A percentile compares a stretch with the other conserved stretches of the same genome.
phyloP scores from a whole-genome alignment of 2,113 vertebrate species.

The Caloenas nicobarica region DNA sequence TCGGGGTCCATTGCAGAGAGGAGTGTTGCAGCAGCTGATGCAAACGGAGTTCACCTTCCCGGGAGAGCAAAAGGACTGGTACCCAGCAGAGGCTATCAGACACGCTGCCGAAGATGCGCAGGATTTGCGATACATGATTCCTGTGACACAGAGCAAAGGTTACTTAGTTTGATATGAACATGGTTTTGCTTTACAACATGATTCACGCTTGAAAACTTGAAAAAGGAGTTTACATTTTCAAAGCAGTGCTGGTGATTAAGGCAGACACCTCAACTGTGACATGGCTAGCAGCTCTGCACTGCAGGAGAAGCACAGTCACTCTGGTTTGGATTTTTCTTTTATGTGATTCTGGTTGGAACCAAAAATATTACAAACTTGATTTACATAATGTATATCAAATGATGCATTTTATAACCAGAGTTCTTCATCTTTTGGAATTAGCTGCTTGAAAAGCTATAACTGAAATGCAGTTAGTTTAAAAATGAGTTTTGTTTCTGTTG shows the following conservation, averaged over 20 bases:
- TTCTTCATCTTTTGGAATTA: neutral
- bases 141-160: constrained; percentile 76
- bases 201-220: neutral
- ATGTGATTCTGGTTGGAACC: neutral
- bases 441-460: neutral
- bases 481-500: neutral
- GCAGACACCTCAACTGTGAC: neutral
- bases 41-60: constrained; percentile 96
- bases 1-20: constrained; percentile 93
- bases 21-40: constrained; percentile 97
- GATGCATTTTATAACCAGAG: constrained; percentile 21
- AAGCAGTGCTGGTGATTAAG: neutral
- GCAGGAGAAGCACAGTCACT: neutral
- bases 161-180: neutral
- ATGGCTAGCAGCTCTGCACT: neutral
- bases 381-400: neutral
- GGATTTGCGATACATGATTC: constrained; percentile 94
- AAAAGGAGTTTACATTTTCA: neutral
- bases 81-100: constrained; percentile 94
- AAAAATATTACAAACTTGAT: neutral
- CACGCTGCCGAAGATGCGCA: constrained; percentile 93
- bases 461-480: constrained; percentile 11
- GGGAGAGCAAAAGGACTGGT: constrained; percentile 96
- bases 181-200: neutral
- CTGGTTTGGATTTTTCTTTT: neutral